phyloP scores from a whole-genome alignment of 2,113 vertebrate species.

The Platanista minor region DNA sequence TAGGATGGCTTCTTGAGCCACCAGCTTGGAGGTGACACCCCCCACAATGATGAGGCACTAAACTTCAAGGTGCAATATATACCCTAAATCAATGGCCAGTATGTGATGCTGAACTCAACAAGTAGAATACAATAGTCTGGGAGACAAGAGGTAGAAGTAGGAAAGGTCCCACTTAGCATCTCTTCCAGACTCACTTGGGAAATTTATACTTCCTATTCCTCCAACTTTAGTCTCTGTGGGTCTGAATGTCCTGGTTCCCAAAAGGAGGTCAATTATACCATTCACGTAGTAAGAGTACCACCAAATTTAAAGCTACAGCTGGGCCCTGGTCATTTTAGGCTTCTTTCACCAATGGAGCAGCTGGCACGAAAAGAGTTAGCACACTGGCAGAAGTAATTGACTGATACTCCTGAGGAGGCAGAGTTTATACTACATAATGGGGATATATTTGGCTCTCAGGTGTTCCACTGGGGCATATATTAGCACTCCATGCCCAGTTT shows the following conservation, averaged over 20 bases:
- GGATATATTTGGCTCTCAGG: background rate
- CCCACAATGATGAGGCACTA: background rate
- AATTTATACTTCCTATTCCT: background rate
- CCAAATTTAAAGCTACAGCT: background rate
- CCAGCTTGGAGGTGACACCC: background rate
- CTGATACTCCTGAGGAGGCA: background rate
- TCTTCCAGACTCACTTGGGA: background rate
- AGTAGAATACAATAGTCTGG: background rate
- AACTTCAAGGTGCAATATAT: background rate
- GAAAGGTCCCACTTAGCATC: background rate
- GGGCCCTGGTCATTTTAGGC: background rate
- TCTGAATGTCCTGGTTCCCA: background rate
- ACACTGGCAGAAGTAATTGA: background rate
- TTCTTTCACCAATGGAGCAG: background rate
- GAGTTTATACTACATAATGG: background rate
- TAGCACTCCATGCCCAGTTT: background rate
- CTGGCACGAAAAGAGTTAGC: background rate
- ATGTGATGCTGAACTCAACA: background rate
- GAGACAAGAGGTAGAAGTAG: background rate
- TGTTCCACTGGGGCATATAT: background rate
- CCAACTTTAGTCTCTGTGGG: background rate
- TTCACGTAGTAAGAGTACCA: background rate
- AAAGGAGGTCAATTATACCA: background rate
- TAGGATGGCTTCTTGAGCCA: background rate
- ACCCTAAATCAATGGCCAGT: background rate